Conservation (phyloP, 2,888 invertebrate genomes). For the Cryptophagus acutangulus region DNA sequence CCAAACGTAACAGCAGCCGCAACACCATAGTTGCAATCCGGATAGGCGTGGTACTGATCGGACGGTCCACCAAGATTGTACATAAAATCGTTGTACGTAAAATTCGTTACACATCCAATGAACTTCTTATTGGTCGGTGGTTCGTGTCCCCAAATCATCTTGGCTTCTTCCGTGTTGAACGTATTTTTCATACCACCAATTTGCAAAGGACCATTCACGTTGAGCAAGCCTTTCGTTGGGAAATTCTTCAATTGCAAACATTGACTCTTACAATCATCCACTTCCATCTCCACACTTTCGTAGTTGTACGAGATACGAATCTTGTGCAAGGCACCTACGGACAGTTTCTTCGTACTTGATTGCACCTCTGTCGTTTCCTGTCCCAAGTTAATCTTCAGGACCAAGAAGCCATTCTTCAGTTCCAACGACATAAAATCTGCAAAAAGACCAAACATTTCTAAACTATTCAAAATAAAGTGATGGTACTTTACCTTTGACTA, state of each 20-base stretch:
- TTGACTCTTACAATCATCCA: constrained; percentile 44
- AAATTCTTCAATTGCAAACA: constrained; percentile 39
- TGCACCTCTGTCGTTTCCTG: constrained; percentile 70
- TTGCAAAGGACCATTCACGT: constrained; percentile 84
- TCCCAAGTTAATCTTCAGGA: constrained; percentile 83
- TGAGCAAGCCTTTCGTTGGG: constrained; percentile 36
- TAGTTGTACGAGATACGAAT: constrained; percentile 76
- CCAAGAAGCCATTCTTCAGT: constrained; percentile 74
- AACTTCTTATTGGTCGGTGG: constrained; percentile 70
- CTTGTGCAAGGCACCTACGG: constrained; percentile 81
- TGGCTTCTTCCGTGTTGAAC: constrained; percentile 56
- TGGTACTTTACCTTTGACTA: constrained; percentile 55
- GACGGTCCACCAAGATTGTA: constrained; percentile 86
- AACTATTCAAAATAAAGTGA: not conserved
- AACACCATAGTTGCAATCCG: constrained; percentile 69
- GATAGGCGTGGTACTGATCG: constrained; percentile 59
- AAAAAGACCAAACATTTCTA: constrained; percentile 26
- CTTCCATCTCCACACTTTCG: constrained; percentile 42
- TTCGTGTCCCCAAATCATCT: constrained; percentile 64
- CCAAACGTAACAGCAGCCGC: constrained; percentile 76
- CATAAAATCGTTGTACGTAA: constrained; percentile 80
- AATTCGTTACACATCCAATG: constrained; percentile 85
- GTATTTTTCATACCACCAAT: constrained; percentile 71
- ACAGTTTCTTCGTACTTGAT: constrained; percentile 61
- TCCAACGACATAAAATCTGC: constrained; percentile 88